A percentile compares a stretch with the other conserved stretches of the same genome.
phyloP scores from a whole-genome alignment of 2,888 invertebrate genomes.

The Diaphora mendica region DNA sequence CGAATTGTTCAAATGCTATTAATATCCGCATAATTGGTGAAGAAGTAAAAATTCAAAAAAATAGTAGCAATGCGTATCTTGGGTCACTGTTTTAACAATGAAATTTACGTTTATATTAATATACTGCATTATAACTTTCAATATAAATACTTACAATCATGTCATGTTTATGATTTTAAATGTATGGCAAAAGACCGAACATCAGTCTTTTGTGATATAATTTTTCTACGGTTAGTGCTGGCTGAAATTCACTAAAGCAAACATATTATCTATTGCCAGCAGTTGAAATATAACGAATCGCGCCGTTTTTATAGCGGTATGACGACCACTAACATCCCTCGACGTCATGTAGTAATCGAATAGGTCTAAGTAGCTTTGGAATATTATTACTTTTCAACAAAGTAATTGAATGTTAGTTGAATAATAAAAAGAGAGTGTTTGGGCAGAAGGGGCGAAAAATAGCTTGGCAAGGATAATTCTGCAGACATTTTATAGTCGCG shows the following conservation, averaged over 20 bases:
- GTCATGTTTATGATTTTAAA: background rate
- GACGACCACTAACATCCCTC: background rate
- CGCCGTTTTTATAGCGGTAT: too few species aligned
- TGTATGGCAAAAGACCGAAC: too few species aligned
- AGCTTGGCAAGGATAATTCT: background rate
- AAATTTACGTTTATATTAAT: constrained; percentile 5
- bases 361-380: background rate
- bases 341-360: background rate
- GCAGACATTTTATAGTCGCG: background rate
- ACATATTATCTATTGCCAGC: background rate
- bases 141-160: background rate
- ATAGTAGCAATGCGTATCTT: too few species aligned
- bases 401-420: background rate
- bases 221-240: too few species aligned
- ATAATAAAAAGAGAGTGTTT: background rate
- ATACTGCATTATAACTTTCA: too few species aligned
- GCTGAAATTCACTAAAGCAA: background rate
- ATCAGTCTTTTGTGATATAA: too few species aligned
- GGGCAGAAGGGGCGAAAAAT: background rate
- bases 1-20: too few species aligned
- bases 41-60: too few species aligned
- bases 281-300: background rate
- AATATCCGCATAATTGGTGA: too few species aligned
- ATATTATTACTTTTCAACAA: background rate
- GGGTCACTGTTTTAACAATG: constrained; percentile 25